Base-by-base conservation (phyloP, 2,113 vertebrate species). In the Zosterops japonicus region DNA sequence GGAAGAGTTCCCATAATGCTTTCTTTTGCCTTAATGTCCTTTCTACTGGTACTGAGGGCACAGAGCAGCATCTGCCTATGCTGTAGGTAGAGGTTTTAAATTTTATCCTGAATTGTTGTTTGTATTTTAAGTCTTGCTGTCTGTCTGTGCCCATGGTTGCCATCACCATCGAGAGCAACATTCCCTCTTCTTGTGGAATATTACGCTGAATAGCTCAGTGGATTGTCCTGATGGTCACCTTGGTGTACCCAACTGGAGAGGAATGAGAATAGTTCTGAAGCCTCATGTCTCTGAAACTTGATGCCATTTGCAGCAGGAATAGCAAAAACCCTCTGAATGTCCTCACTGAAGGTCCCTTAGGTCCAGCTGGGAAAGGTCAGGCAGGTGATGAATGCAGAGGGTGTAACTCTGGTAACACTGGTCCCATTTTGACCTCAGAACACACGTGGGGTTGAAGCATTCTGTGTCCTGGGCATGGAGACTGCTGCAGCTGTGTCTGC, bases 341-440 rank as follows among this genome's bases (percentile, higher is more conserved):
- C 36, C 46, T 24, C 11, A 3, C 44, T 56, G 63, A 56, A 56
- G 29, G 27, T 94, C 11, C 31, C 9, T 0, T 5, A 25, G 67
- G 27, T 68, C 9, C n/a, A 35, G n/a, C 39, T n/a, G 68, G 53
- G 57, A 60, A 59, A 55, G 60, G 9, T 27, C 14, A 21, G 49
- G 59, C 50, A 67, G 50, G n/a, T 22, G 6, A 21, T 12, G 22
- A 74, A 47, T 3, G 14, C 22, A 8, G 15, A 23, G 15, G 1
- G 28, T 5, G 0, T 50, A 42, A 14, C 49, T 47, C 29, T 56
- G 36, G 0, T n/a, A 8, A 4, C 12, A 1, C 3, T 29, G 57
- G 14, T 24, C 20, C 14, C 2, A 2, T 21, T 21, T 2, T 24
- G 50, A 3, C 11, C 2, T 1, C 35, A 31, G 75, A 46, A 12